phyloP scores from a whole-genome alignment of 2,888 invertebrate species.

The Coenonympha arcania region DNA sequence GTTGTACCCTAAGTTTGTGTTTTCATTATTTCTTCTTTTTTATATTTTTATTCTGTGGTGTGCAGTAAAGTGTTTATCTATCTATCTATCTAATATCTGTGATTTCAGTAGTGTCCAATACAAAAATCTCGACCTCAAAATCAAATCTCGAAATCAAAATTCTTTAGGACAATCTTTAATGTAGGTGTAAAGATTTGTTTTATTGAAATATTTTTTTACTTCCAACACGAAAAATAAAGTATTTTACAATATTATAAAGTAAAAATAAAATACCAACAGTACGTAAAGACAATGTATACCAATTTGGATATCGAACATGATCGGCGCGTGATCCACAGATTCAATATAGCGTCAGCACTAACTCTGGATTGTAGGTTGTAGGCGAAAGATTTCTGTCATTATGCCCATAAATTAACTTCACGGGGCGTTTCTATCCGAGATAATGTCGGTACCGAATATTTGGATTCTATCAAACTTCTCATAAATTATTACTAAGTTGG shows the following conservation, averaged over 20 bases:
- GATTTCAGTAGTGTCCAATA: no score
- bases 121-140: no score
- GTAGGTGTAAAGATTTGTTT: no score
- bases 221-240: no score
- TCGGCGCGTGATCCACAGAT: slow-evolving; percentile 49
- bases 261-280: not conserved
- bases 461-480: slow-evolving; percentile 10
- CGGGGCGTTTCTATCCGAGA: slow-evolving; percentile 50
- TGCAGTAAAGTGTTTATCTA: no score
- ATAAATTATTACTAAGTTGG: slow-evolving; percentile 10
- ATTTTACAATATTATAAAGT: not conserved
- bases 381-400: slow-evolving; percentile 57
- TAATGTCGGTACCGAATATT: slow-evolving; percentile 21
- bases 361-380: slow-evolving; percentile 47
- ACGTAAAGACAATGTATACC: slow-evolving; percentile 27
- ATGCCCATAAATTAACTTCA: slow-evolving; percentile 57
- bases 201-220: no score
- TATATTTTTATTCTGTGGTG: no score
- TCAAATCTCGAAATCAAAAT: no score
- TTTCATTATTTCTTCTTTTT: no score
- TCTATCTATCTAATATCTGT: no score
- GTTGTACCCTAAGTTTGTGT: no score
- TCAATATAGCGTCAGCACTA: slow-evolving; percentile 49
- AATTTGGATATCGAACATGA: slow-evolving; percentile 42
- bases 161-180: no score